phyloP scores from a whole-genome alignment of 2,888 invertebrate genomes.

The Holacanthella duospinosa region DNA sequence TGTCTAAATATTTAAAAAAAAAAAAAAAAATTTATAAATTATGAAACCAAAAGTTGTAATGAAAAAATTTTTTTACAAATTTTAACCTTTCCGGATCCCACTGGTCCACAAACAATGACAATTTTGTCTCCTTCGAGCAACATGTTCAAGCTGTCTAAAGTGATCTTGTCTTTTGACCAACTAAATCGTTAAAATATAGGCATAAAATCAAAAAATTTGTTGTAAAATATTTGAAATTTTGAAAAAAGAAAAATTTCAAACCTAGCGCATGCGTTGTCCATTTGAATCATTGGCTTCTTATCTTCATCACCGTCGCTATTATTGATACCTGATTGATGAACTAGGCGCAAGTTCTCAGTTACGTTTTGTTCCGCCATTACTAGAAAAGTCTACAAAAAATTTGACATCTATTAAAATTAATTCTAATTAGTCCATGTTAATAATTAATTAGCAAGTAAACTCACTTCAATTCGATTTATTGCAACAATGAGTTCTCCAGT shows the following conservation, averaged over 20 bases:
- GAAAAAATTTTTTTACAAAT: background rate
- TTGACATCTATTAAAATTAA: background rate
- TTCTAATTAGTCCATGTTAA: no score
- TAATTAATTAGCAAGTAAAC: background rate
- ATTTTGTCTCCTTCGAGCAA: constrained; percentile 24
- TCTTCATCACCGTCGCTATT: background rate
- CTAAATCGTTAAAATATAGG: constrained; percentile 10
- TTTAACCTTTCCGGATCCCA: constrained; percentile 28
- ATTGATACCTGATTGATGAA: background rate
- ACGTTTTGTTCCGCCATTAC: constrained; percentile 6
- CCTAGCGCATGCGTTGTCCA: background rate
- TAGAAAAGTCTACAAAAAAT: constrained; percentile 10
- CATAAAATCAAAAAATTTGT: background rate
- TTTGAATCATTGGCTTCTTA: background rate
- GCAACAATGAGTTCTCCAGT: constrained; percentile 69
- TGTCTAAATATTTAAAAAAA: constrained; percentile 19
- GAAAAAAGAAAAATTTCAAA: background rate
- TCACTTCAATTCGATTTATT: constrained; percentile 55
- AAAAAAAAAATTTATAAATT: background rate
- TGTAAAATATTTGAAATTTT: background rate
- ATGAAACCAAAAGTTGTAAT: background rate
- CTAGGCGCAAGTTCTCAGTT: background rate
- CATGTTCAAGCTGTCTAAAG: constrained; percentile 12
- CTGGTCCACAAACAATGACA: constrained; percentile 25
- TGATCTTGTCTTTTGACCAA: constrained; percentile 16